Percentiles rank a stretch among this genome's conserved stretches.
Conservation (phyloP, 2,888 invertebrate genomes). For the Ochropacha duplaris region DNA sequence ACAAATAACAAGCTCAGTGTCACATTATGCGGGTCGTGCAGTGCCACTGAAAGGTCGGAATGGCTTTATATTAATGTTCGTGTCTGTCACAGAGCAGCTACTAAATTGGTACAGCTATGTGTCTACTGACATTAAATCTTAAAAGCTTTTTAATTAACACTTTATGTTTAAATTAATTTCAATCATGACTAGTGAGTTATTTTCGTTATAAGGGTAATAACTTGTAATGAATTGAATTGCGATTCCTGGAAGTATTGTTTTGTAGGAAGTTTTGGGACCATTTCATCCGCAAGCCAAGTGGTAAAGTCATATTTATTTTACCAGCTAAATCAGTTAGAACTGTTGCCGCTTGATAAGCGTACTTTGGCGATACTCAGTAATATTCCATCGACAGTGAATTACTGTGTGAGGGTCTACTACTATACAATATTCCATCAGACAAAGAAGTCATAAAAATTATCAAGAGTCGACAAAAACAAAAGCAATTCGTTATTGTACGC, state of each 20-base stretch:
- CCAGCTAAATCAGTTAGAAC: too few relatives aligned
- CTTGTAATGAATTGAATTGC: too few relatives aligned
- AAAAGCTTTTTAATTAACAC: not conserved
- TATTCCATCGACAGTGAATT: too few relatives aligned
- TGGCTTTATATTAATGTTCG: conserved; percentile 32
- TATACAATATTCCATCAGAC: not conserved
- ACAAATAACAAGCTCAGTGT: conserved; percentile 38
- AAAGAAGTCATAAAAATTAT: not conserved
- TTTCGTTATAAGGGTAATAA: not conserved
- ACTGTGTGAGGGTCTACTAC: too few relatives aligned
- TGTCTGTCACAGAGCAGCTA: not conserved
- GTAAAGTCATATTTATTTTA: too few relatives aligned
- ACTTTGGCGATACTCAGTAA: too few relatives aligned
- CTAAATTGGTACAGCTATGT: not conserved
- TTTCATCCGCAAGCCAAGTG: too few relatives aligned
- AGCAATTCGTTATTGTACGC: conserved; percentile 21
- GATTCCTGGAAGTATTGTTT: too few relatives aligned
- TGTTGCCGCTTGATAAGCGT: too few relatives aligned
- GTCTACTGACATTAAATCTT: not conserved
- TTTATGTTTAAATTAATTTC: not conserved
- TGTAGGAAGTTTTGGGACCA: too few relatives aligned
- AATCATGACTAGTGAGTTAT: not conserved
- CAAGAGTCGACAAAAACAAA: conserved; percentile 30
- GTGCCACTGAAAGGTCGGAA: conserved; percentile 43
- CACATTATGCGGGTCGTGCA: conserved; percentile 51